phyloP scores from a whole-genome alignment of 2,113 vertebrate genomes.

The Pholis gunnellus region DNA sequence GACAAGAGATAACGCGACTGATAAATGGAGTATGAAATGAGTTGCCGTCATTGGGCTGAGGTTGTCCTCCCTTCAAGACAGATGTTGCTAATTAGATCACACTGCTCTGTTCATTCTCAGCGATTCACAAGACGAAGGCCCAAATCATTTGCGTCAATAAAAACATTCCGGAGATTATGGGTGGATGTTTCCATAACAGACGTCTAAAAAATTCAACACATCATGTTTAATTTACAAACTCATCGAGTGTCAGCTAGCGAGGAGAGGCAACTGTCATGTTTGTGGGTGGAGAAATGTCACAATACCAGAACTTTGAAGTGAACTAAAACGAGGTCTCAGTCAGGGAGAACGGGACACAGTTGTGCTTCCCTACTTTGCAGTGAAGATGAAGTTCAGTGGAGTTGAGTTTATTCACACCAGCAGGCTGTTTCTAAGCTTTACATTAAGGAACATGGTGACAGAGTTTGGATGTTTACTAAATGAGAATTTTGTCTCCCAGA shows the following conservation, averaged over 20 bases:
- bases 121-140: conserved; percentile 11
- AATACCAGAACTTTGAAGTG: background rate
- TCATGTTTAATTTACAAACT: background rate
- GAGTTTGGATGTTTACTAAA: background rate
- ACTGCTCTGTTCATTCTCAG: conserved; percentile 28
- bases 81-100: conserved; percentile 47
- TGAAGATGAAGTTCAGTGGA: background rate
- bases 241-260: background rate
- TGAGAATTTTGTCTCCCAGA: background rate
- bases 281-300: background rate
- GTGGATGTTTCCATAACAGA: background rate
- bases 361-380: background rate
- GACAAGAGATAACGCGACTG: conserved; percentile 11
- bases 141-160: conserved; percentile 16
- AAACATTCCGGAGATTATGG: conserved; percentile 11
- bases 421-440: background rate
- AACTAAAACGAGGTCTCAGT: background rate
- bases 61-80: conserved; percentile 55
- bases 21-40: conserved; percentile 31
- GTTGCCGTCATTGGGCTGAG: conserved; percentile 18
- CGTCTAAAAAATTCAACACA: background rate
- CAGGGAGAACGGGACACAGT: background rate
- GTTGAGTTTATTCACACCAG: background rate
- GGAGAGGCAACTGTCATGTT: background rate
- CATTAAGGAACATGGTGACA: background rate